phyloP scores from a whole-genome alignment of 2,797 vertebrate genomes.

The Hephaestus fuliginosus region DNA sequence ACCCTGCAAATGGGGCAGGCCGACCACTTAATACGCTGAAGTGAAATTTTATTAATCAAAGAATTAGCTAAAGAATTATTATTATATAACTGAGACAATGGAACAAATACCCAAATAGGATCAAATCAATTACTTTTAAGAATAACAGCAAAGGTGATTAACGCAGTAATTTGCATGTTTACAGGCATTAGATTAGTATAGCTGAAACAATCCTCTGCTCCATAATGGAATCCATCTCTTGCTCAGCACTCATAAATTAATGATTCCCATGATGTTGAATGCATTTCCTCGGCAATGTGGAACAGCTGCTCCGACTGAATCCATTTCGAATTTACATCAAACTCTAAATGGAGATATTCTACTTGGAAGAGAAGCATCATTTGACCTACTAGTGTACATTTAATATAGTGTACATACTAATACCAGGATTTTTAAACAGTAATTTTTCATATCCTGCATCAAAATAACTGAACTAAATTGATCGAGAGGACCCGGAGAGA shows the following conservation, averaged over 20 bases:
- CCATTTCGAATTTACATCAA: background rate
- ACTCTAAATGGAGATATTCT: background rate
- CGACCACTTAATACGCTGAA: background rate
- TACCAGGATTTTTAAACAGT: background rate
- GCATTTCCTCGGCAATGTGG: constrained; percentile 4
- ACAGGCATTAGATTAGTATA: constrained; percentile 17
- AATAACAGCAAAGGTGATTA: constrained; percentile 45
- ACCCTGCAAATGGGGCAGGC: background rate
- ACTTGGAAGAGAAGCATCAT: background rate
- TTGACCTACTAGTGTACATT: background rate
- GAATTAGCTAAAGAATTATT: background rate
- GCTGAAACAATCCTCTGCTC: constrained; percentile 23
- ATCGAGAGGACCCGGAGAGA: background rate
- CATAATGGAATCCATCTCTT: constrained; percentile 23
- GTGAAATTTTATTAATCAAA: constrained; percentile 3
- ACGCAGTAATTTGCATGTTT: constrained; percentile 47
- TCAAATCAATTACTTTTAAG: constrained; percentile 32
- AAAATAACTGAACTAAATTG: background rate
- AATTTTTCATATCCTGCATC: background rate
- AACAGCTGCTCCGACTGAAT: background rate
- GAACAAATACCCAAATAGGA: constrained; percentile 41
- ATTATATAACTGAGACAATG: constrained; percentile 17
- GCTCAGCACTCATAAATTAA: constrained; percentile 27
- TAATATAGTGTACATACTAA: background rate
- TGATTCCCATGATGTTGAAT: background rate